These are phyloP conservation scores for pig (Sus scrofa) DNA, from an alignment of 2,113 vertebrate genomes.

Conservation along the genomic window T2T-Sscrofa CM000830.6:71526501-71527000, in stretches of 20 bases:
- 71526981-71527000: constrained; percentile 55
- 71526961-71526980: constrained; percentile 53
- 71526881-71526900: constrained; percentile 11
- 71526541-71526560: constrained; percentile 8
- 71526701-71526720: constrained; percentile 27
- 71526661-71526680: constrained; percentile 11
- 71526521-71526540: not conserved
- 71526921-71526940: constrained; percentile 34
- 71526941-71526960: constrained; percentile 32
- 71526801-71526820: constrained; percentile 21
- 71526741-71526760: constrained; percentile 20
- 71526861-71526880: constrained; percentile 24
- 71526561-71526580: constrained; percentile 26
- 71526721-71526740: constrained; percentile 18
- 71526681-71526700: not conserved
- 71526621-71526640: constrained; percentile 26
- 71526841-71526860: constrained; percentile 64
- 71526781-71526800: not conserved
- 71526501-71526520: not conserved
- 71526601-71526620: not conserved
- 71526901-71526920: constrained; percentile 7
- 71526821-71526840: constrained; percentile 37
- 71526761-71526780: constrained; percentile 26
- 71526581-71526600: not conserved
- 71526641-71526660: constrained; percentile 23